Evolutionary conservation across 2,113 vertebrate species (phyloP), one percentile per base, ranked within the genome.

Genomic region (Gymnobelideus leadbeateri): DNA sequence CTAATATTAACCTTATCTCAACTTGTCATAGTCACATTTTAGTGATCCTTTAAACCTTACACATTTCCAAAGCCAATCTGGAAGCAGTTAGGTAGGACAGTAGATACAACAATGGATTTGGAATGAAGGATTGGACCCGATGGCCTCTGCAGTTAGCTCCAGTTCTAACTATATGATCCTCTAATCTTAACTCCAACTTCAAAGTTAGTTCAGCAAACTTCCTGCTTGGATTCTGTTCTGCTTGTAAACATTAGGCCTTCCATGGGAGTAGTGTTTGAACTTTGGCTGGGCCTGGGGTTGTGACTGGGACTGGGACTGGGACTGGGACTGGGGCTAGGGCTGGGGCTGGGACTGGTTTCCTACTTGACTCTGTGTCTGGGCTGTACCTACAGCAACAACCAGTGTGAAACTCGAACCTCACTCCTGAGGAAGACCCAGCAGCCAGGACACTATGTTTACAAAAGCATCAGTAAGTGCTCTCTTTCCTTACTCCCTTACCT

Each of bases 401-500:
- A 97, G 90, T 98, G 97, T 92, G 95, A 97, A 57, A 96, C 95
- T 0, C 61, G 92, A 26, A 92, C 11, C 14, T 46, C 97, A 50
- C 68, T 95, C 57, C 95, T 98, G 91, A 55, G 2, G 89, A 94
- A 95, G 0, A 6, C 16, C 0, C 93, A 1, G 2, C 0, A 9
- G 10, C 95, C 95, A 0, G 98, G 98, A 93, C 10, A 8, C 37
- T 98, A 97, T 92, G 95, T 2, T 91, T 97, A 97, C 53, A 89
- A 0, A 23, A 97, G 94, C 3, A 89, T 61, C 25, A 90, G 98
- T 98, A 93, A 97, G 98, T 97, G 94, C 2, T 4, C 46, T 16
- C 52, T 11, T 43, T 49, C 31, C 51, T 26, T 0, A 37, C 21
- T 3, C 28, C 26, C 46, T 92, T 25, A 19, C 49, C 47, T 77